Evolutionary conservation across 2,113 vertebrate genomes (phyloP), one percentile per base, ranked within the genome.

Genomic region (Pionites leucogaster): DNA sequence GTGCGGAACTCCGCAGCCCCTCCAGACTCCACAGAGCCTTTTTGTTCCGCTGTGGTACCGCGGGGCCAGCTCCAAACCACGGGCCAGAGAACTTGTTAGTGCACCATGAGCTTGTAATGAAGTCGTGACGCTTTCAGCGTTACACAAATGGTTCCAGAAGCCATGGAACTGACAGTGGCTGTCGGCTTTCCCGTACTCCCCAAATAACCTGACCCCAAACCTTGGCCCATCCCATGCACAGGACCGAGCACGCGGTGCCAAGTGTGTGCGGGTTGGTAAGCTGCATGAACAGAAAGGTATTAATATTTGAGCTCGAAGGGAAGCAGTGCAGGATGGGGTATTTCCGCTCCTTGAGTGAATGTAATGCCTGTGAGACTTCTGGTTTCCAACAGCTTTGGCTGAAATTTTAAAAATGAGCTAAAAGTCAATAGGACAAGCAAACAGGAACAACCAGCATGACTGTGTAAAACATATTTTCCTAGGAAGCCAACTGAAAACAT

Each of bases 191-290:
- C 29, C 2, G 0, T 9, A 23, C 42, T 47, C 27, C 29, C 17
- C 14, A 13, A 20, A 17, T 12, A 12, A 9, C 37, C 29, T 42
- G 29, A 11, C 10, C 25, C 24, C 35, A 9, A 18, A 35, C 10
- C 3, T 13, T 3, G 24, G 5, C 11, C 10, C 0, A 0, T 14
- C 22, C 41, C 19, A 12, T 0, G 0, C 28, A 4, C 11, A 12
- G 28, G 6, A 1, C 2, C 5, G 8, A 52, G 17, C 17, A 11
- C 22, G 1, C 19, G 0, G 0, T 7, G 31, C 37, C 33, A 16
- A 24, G 33, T 15, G 2, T 59, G 33, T 35, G 20, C 31, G n/a
- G 55, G 33, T 13, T n/a, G 20, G 33, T n/a, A 20, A n/a, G 55
- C 19, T 59, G 57, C 8, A 2, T 25, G 4, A 13, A 39, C 17